Evolutionary conservation across 2,113 vertebrate genomes (phyloP).

Genomic region (Bos javanicus): DNA sequence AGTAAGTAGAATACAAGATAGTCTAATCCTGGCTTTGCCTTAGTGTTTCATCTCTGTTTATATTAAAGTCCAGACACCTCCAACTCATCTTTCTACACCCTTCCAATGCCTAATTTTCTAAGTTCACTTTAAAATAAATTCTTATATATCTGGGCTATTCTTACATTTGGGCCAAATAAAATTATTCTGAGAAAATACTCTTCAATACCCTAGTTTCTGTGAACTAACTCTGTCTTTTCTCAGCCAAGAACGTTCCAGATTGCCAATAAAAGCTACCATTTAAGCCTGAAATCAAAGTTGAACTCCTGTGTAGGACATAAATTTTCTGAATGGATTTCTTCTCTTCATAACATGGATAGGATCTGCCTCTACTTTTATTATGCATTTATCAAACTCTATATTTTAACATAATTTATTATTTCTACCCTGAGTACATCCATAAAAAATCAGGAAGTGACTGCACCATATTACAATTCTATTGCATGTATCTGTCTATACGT

Average conservation of each 20-base stretch:
- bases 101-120: background rate
- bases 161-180: background rate
- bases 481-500: background rate
- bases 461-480: background rate
- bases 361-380: background rate
- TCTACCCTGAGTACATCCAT: background rate
- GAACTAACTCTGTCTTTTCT: background rate
- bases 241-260: background rate
- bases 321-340: background rate
- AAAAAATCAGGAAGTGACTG: background rate
- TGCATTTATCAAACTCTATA: background rate
- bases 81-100: background rate
- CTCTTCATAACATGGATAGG: background rate
- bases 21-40: background rate
- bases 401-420: slow-evolving; percentile 18
- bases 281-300: background rate
- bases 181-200: background rate
- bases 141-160: background rate
- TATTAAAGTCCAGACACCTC: background rate
- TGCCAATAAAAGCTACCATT: background rate
- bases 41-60: background rate
- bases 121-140: background rate
- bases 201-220: background rate
- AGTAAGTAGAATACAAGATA: background rate
- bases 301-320: background rate